Evolutionary conservation across 2,888 invertebrate species (phyloP), one percentile per base, ranked within the genome.

Genomic region (Thelaira solivaga): DNA sequence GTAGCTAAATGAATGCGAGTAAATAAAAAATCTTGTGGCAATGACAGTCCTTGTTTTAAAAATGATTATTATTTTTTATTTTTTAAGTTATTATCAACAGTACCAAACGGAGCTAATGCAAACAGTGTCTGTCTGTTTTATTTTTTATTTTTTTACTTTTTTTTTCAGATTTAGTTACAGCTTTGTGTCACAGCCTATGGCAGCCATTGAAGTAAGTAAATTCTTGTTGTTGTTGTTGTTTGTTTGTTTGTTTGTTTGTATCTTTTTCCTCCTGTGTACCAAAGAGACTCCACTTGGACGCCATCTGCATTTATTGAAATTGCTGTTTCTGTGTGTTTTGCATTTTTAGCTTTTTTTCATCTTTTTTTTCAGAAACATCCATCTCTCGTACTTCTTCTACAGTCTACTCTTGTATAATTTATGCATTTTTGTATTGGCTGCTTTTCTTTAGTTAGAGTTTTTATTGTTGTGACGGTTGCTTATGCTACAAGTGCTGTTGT

Each of bases 251-350:
- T 59, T 8, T 47, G 26, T 34, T 62, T 59, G 16, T 22, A 47
- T 67, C 34, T n/a, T 34, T 26, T 62, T 76, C 10, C 20, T 69
- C n/a, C 41, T 49, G 62, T 57, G 18, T 36, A 47, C 34, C 49
- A 22, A 45, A 26, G 59, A 73, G 73, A 76, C 69, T 71, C 67
- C 79, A 74, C 65, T 78, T 69, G 69, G 74, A 78, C 78, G 78
- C 78, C 78, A 78, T 78, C 74, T 78, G 78, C 78, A 78, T 78
- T 78, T 78, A 78, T 78, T 78, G 78, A 78, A 78, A 78, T 78
- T 78, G 65, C 69, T 68, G 59, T 67, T 64, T 49, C 59, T 61
- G 51, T 79, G 62, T 62, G 76, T 76, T 76, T 79, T 79, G 79
- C 76, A 76, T 76, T 76, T 79, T 78, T 78, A 69, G 47, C 45